phyloP scores from a whole-genome alignment of 2,113 vertebrate species.

The Potamarius usumacintae region DNA sequence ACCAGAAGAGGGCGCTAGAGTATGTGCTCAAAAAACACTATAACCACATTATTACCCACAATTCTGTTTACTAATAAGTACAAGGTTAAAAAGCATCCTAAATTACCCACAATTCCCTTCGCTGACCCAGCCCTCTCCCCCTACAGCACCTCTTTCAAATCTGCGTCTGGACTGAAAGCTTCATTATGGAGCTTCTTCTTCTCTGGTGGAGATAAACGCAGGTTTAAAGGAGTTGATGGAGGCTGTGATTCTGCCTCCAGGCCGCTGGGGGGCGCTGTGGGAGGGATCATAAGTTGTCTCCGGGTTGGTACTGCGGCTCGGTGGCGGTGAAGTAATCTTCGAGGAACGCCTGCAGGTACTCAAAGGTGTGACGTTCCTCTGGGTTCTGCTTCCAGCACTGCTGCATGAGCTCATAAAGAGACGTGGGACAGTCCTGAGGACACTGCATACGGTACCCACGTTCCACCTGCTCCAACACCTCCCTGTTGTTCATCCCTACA shows the following conservation, averaged over 20 bases:
- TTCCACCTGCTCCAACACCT: conserved; percentile 98
- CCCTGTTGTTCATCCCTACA: conserved; percentile 96
- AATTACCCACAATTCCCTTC: neutral
- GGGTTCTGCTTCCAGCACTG: conserved; percentile 99
- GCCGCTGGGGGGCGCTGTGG: conserved; percentile 64
- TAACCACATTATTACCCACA: neutral
- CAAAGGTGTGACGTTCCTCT: conserved; percentile 94
- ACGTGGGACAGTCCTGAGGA: conserved; percentile 94
- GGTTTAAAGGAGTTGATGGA: conserved; percentile 28
- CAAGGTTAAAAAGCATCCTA: neutral
- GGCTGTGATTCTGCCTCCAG: conserved; percentile 74
- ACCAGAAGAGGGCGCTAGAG: neutral
- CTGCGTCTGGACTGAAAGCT: neutral
- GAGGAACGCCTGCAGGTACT: conserved; percentile 96
- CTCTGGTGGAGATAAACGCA: neutral
- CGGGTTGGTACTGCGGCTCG: conserved; percentile 97
- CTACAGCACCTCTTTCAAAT: neutral
- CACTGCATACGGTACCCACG: conserved; percentile 95
- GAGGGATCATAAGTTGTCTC: conserved; percentile 87
- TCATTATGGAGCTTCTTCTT: neutral
- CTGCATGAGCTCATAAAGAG: conserved; percentile 95
- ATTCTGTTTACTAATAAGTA: neutral
- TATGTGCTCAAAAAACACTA: neutral
- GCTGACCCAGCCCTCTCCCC: neutral
- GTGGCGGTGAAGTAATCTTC: conserved; percentile 99